Evolutionary conservation across 2,113 vertebrate genomes (phyloP).

Genomic region (Myrmophylax atrothorax): DNA sequence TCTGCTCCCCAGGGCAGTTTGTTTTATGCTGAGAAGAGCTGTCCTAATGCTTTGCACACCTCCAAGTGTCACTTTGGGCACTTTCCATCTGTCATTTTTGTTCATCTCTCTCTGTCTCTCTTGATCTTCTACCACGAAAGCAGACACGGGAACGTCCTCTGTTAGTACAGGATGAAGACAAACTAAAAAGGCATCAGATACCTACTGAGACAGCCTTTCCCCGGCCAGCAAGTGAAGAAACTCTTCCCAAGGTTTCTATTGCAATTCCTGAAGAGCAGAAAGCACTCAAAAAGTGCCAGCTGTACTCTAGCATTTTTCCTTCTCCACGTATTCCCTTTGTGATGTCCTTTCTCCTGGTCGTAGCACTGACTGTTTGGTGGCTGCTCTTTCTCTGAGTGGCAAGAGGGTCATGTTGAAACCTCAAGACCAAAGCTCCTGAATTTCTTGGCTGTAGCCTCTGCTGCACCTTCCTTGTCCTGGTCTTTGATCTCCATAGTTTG

Average conservation of each 20-base stretch:
- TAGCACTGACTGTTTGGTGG: constrained; percentile 88
- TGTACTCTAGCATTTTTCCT: constrained; percentile 79
- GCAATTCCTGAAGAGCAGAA: constrained; percentile 83
- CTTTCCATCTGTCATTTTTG: constrained; percentile 85
- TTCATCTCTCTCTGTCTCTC: constrained; percentile 94
- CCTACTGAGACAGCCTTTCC: constrained; percentile 76
- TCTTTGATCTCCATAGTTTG: constrained; percentile 5
- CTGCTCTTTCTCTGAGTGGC: constrained; percentile 85
- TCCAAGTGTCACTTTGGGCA: constrained; percentile 79
- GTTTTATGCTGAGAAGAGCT: background rate
- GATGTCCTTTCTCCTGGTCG: constrained; percentile 85
- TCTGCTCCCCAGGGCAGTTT: background rate
- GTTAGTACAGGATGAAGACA: constrained; percentile 85
- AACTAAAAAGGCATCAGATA: constrained; percentile 82
- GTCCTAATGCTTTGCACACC: constrained; percentile 78
- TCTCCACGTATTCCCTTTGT: constrained; percentile 81
- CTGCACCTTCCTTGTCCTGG: constrained; percentile 36
- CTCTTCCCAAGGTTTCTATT: constrained; percentile 83
- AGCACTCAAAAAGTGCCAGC: constrained; percentile 76
- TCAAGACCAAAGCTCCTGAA: constrained; percentile 72
- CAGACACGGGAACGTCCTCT: constrained; percentile 85
- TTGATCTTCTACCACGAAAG: constrained; percentile 88
- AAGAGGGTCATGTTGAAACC: constrained; percentile 61
- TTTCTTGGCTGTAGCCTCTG: constrained; percentile 53
- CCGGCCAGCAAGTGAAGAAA: constrained; percentile 72